These are phyloP conservation scores for Vimba vimba DNA, from an alignment of 2,113 vertebrate genomes.

Conservation along the genomic window DNA sequence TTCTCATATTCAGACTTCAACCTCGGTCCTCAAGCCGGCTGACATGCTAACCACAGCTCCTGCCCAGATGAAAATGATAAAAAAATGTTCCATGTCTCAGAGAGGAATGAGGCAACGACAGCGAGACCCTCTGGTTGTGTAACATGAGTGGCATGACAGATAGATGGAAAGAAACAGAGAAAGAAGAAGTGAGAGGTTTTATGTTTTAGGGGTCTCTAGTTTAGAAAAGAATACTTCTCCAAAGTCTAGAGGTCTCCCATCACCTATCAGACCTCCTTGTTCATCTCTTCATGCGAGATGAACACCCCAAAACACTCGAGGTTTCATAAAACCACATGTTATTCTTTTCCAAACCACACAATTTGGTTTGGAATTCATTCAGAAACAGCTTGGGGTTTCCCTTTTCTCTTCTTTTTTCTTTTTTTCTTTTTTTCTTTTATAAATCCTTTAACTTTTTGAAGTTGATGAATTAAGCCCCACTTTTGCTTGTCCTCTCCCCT, in stretches of 20 bases:
- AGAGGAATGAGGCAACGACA: constrained; percentile 69
- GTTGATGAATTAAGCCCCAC: neutral
- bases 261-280: neutral
- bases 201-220: constrained; percentile 64
- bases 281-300: neutral
- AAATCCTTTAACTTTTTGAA: neutral
- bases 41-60: constrained; percentile 42
- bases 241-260: neutral
- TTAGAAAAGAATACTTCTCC: neutral
- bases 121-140: constrained; percentile 73
- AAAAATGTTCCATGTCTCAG: constrained; percentile 66
- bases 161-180: constrained; percentile 35
- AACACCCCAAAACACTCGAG: neutral
- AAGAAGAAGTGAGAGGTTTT: constrained; percentile 50
- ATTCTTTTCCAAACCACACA: constrained; percentile 6
- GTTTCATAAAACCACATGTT: constrained; percentile 31
- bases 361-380: constrained; percentile 3
- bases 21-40: neutral
- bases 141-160: constrained; percentile 70
- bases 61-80: constrained; percentile 57
- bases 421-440: neutral
- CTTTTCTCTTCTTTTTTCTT: neutral
- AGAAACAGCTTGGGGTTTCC: constrained; percentile 5
- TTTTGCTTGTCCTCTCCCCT: neutral
- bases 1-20: constrained; percentile 6